Percentiles rank a stretch among this genome's conserved stretches.
Evolutionary conservation across 2,888 invertebrate species (phyloP).

Genomic region (Euplagia quadripunctaria): DNA sequence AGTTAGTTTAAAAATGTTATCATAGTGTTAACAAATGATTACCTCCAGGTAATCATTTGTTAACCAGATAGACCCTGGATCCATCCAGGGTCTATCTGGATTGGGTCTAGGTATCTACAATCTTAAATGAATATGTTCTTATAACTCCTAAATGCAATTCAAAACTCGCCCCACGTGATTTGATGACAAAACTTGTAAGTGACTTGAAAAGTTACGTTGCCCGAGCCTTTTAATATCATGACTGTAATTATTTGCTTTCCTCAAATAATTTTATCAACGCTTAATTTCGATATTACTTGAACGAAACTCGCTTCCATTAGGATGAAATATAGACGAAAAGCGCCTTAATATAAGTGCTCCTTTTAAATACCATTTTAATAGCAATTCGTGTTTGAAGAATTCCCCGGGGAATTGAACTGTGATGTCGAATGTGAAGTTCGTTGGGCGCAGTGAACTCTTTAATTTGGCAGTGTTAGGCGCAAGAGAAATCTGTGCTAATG

Average conservation of each 20-base stretch:
- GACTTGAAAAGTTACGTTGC: no score
- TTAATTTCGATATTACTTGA: not conserved
- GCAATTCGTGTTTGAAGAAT: constrained; percentile 36
- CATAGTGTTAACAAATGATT: no score
- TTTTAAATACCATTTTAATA: constrained; percentile 41
- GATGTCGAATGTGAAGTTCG: constrained; percentile 25
- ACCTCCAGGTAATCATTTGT: no score
- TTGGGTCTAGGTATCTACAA: no score
- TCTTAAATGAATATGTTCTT: no score
- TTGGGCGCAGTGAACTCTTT: constrained; percentile 41
- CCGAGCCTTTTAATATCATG: no score
- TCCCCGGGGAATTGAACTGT: constrained; percentile 38
- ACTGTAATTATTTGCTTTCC: not conserved
- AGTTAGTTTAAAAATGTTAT: no score
- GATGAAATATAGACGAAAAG: constrained; percentile 26
- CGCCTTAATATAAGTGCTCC: constrained; percentile 30
- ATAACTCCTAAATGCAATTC: no score
- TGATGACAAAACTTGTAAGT: no score
- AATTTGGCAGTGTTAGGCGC: constrained; percentile 41
- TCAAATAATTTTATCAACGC: not conserved
- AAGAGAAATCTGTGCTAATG: constrained; percentile 54
- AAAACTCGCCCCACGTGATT: no score
- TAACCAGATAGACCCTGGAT: no score
- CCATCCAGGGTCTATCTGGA: no score
- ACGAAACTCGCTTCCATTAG: constrained; percentile 3